Evolutionary conservation across 2,888 invertebrate genomes (phyloP).

Genomic region (Thelaira solivaga): DNA sequence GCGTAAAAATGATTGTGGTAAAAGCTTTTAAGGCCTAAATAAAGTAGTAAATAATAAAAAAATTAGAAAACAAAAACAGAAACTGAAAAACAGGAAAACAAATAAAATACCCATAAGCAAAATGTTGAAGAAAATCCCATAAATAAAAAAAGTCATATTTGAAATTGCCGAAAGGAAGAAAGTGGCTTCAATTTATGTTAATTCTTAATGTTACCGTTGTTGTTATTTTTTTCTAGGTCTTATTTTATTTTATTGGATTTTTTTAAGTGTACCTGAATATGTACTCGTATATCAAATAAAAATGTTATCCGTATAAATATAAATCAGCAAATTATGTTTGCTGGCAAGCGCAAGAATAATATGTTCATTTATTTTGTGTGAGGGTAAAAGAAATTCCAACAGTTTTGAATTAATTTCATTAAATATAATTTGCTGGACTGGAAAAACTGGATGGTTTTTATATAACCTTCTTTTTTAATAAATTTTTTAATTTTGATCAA

Average conservation of each 20-base stretch:
- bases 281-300: no score
- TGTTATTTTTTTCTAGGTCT: no score
- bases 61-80: no score
- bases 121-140: conserved; percentile 2
- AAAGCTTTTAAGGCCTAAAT: conserved; percentile 45
- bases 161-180: background rate
- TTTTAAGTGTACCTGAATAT: no score
- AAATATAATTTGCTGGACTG: background rate
- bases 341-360: no score
- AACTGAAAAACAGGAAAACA: conserved; percentile 14
- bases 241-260: no score
- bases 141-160: background rate
- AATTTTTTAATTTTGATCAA: no score
- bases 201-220: background rate
- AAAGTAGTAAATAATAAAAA: conserved; percentile 12
- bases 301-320: no score
- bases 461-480: background rate
- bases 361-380: no score
- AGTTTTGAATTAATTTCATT: no score
- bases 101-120: conserved; percentile 36
- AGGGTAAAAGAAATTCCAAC: no score
- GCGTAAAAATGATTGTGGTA: conserved; percentile 54
- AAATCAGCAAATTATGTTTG: no score
- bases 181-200: conserved; percentile 4
- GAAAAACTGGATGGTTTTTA: background rate